Evolutionary conservation across 2,888 invertebrate species (phyloP).

Genomic region (Latrodectus hesperus): DNA sequence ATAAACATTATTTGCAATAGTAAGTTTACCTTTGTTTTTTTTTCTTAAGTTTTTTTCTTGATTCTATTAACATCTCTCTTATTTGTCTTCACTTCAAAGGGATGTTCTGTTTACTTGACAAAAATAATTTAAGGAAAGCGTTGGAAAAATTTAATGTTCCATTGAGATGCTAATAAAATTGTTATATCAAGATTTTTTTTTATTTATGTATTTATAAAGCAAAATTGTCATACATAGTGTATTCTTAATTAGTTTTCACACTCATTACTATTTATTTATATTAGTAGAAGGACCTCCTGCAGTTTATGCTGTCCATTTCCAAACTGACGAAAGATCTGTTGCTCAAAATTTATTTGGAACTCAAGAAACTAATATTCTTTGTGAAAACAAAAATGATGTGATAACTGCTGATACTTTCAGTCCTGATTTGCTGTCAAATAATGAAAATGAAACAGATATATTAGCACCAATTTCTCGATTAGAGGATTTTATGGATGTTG

Average conservation of each 20-base stretch:
- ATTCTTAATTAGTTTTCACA: no score
- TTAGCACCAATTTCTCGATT: slow-evolving; percentile 68
- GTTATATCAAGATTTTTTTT: neutral
- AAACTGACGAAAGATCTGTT: slow-evolving; percentile 11
- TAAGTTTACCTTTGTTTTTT: no score
- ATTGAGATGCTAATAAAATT: neutral
- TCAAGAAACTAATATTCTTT: slow-evolving; percentile 6
- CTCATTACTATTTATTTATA: neutral
- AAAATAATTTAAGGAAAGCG: no score
- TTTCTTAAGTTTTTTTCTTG: no score
- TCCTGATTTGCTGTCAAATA: neutral
- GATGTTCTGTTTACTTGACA: no score
- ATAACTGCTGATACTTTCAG: slow-evolving; percentile 20
- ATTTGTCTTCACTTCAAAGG: no score
- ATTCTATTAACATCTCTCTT: no score
- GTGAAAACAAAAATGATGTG: slow-evolving; percentile 14
- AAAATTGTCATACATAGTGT: no score
- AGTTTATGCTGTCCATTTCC: slow-evolving; percentile 49
- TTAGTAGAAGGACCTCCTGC: slow-evolving; percentile 23
- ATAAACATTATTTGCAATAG: no score
- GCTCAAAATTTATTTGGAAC: slow-evolving; percentile 19
- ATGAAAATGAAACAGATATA: slow-evolving; percentile 32
- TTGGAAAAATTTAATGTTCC: no score
- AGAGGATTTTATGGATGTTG: slow-evolving; percentile 78
- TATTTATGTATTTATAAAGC: neutral